Percentiles rank a stretch among this genome's conserved stretches.
phyloP scores from a whole-genome alignment of 2,888 invertebrate genomes.

The Caenorhabditis sp. region DNA sequence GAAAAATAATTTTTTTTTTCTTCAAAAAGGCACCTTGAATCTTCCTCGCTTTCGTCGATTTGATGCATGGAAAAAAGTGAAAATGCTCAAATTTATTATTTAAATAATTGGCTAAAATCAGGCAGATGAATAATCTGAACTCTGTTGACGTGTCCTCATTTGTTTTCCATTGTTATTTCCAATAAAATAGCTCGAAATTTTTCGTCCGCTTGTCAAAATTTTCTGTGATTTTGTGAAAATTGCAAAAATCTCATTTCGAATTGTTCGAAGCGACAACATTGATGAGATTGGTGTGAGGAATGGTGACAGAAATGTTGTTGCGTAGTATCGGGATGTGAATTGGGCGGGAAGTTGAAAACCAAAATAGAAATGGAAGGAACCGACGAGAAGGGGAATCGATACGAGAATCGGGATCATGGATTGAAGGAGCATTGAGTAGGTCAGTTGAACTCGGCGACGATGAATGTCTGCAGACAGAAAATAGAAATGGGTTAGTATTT shows the following conservation, averaged over 20 bases:
- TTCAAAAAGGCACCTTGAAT: too few species aligned
- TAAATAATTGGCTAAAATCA: neutral
- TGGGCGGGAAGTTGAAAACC: constrained; percentile 28
- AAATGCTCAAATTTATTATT: neutral
- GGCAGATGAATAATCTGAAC: constrained; percentile 39
- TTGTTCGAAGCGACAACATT: constrained; percentile 32
- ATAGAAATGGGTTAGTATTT: too few species aligned
- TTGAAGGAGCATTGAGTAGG: constrained; percentile 38
- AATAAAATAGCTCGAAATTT: constrained; percentile 25
- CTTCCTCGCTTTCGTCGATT: too few species aligned
- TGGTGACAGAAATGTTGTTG: constrained; percentile 33
- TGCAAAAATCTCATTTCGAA: constrained; percentile 27
- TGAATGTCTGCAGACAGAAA: constrained; percentile 17
- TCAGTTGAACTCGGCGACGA: constrained; percentile 31
- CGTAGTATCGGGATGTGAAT: constrained; percentile 35
- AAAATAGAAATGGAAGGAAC: constrained; percentile 38
- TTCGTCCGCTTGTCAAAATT: constrained; percentile 12
- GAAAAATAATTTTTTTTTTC: too few species aligned
- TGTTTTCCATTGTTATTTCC: constrained; percentile 22
- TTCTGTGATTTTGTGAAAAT: constrained; percentile 12
- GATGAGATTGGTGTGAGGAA: constrained; percentile 35
- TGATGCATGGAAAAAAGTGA: neutral
- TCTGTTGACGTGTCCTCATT: constrained; percentile 18
- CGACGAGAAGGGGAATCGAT: constrained; percentile 35
- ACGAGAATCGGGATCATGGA: constrained; percentile 38